Evolutionary conservation across 2,797 vertebrate species (phyloP).

Genomic region (Macropus fuliginosus): DNA sequence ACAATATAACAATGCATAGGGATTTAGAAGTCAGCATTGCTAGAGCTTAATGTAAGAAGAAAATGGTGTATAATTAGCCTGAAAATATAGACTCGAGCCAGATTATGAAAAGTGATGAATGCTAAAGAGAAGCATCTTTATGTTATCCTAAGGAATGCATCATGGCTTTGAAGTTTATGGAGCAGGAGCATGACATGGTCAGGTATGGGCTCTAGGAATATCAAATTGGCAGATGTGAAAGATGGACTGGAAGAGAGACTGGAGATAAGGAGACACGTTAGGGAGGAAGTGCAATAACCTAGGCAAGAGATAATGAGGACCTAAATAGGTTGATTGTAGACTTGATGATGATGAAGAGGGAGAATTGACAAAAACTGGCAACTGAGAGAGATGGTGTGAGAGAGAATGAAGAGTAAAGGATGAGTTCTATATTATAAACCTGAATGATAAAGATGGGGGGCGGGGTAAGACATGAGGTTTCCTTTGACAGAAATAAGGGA

Average conservation of each 20-base stretch:
- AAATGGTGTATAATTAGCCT: neutral
- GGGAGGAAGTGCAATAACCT: neutral
- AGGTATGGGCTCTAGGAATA: neutral
- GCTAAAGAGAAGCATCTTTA: neutral
- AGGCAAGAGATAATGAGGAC: neutral
- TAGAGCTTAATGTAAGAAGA: neutral
- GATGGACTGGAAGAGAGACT: neutral
- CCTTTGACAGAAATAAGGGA: neutral
- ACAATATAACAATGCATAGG: neutral
- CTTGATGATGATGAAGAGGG: neutral
- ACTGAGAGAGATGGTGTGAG: neutral
- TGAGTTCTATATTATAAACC: neutral
- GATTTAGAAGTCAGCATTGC: neutral
- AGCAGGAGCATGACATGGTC: neutral
- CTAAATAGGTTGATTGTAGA: neutral
- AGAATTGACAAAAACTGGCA: neutral
- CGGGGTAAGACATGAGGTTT: fast-evolving
- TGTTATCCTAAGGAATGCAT: neutral
- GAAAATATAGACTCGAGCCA: neutral
- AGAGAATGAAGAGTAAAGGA: neutral
- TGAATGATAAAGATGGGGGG: neutral
- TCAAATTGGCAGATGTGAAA: neutral
- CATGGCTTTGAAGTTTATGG: neutral
- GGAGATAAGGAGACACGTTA: neutral
- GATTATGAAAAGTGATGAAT: neutral